These are phyloP conservation scores for Ernsta delagoae DNA, from an alignment of 2,888 invertebrate species.

Conservation along the genomic window DNA sequence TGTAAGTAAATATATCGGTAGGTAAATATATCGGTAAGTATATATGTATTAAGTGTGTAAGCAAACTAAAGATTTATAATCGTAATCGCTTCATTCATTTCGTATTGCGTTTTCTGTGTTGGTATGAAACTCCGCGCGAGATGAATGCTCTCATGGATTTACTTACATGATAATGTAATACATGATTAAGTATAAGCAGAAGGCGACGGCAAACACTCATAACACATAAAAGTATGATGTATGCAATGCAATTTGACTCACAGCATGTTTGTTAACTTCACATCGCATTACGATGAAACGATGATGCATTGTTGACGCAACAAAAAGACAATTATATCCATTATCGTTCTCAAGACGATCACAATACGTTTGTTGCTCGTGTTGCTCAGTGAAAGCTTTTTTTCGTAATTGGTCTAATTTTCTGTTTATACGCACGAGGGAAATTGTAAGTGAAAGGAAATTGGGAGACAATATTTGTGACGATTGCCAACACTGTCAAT, in stretches of 20 bases:
- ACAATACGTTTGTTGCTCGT: constrained; percentile 44
- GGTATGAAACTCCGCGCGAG: no score
- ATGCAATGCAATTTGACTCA: constrained; percentile 26
- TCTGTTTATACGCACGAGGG: constrained; percentile 48
- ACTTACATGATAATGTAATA: no score
- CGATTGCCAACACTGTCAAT: neutral
- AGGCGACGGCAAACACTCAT: constrained; percentile 3
- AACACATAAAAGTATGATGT: no score
- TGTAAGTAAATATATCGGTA: no score
- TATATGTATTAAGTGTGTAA: no score
- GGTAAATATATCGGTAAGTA: no score
- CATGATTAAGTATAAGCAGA: neutral
- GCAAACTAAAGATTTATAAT: no score
- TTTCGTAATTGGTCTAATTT: constrained; percentile 55
- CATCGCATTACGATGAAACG: constrained; percentile 42
- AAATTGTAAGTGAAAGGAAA: constrained; percentile 45
- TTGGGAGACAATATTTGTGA: constrained; percentile 26
- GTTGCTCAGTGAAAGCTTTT: constrained; percentile 56
- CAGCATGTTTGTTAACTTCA: constrained; percentile 28
- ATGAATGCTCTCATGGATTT: no score
- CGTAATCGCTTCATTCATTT: no score
- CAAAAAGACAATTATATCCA: constrained; percentile 47
- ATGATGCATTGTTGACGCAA: constrained; percentile 47
- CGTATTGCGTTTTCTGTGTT: no score
- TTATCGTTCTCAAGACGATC: constrained; percentile 46